phyloP scores from a whole-genome alignment of 2,888 invertebrate genomes.

The Xestobium rufovillosum region DNA sequence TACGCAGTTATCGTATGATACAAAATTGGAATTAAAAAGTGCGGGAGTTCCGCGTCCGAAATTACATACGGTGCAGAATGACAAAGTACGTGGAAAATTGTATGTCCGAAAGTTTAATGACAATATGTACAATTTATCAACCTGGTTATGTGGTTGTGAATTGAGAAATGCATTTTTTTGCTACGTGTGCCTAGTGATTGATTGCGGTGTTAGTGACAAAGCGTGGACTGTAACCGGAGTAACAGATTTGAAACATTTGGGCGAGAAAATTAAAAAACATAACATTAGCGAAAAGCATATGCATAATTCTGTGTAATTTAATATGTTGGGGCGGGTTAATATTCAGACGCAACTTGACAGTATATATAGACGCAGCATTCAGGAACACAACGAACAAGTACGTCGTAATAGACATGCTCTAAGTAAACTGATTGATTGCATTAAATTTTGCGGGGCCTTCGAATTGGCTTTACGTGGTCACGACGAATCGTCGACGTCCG shows the following conservation, averaged over 20 bases:
- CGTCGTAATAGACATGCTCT: slow-evolving; percentile 21
- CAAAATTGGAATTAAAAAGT: too few relatives aligned
- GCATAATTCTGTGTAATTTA: slow-evolving; percentile 13
- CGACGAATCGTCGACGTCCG: slow-evolving; percentile 20
- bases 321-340: slow-evolving; percentile 14
- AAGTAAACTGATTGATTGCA: slow-evolving; percentile 23
- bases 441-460: slow-evolving; percentile 25
- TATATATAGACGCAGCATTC: slow-evolving; percentile 5
- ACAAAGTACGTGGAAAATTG: too few relatives aligned
- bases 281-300: slow-evolving; percentile 7
- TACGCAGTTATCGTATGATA: too few relatives aligned
- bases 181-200: slow-evolving; percentile 21
- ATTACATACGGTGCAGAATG: too few relatives aligned
- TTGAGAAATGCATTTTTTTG: slow-evolving; percentile 21
- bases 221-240: slow-evolving; percentile 9
- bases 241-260: slow-evolving; percentile 12
- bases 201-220: slow-evolving; percentile 4
- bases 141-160: slow-evolving; percentile 21
- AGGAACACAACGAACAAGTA: slow-evolving; percentile 18
- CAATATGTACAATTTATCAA: slow-evolving; percentile 1
- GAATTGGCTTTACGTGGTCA: slow-evolving; percentile 26
- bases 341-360: slow-evolving; percentile 9
- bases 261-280: slow-evolving; percentile 11
- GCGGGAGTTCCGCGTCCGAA: too few relatives aligned
- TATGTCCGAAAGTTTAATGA: too few relatives aligned